A percentile compares a stretch with the other conserved stretches of the same genome.
These are phyloP conservation scores for Trididemnum miniatum DNA, from an alignment of 23 tunicate species.

Conservation along the genomic window DNA sequence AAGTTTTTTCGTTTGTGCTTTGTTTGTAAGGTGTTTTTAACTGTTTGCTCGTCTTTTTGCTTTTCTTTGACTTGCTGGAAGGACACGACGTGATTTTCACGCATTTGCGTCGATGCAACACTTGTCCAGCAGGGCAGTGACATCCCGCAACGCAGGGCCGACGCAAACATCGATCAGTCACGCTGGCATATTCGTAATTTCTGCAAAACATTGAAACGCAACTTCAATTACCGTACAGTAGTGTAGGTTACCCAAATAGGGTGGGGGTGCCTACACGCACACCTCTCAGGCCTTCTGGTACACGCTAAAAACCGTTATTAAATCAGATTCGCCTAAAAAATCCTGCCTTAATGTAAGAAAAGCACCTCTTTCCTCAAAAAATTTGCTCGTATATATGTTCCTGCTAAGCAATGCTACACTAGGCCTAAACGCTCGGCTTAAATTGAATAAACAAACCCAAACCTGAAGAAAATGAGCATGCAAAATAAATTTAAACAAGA, in stretches of 20 bases:
- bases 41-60: background rate
- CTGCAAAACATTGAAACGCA: conserved; percentile 24
- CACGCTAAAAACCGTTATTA: background rate
- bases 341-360: background rate
- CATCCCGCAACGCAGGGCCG: conserved; percentile 54
- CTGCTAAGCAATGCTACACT: too few relatives aligned
- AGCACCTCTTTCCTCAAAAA: background rate
- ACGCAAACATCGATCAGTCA: conserved; percentile 17
- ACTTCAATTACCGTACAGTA: too few relatives aligned
- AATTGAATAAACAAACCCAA: background rate
- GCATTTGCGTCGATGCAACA: conserved; percentile 25
- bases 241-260: too few relatives aligned
- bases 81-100: conserved; percentile 14
- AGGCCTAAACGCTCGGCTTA: background rate
- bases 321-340: background rate
- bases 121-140: conserved; percentile 51
- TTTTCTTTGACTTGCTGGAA: background rate
- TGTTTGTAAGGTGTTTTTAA: too few relatives aligned
- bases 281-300: too few relatives aligned
- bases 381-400: too few relatives aligned
- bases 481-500: background rate
- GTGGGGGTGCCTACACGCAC: too few relatives aligned
- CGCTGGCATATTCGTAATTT: conserved; percentile 28
- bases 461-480: too few relatives aligned
- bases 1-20: too few relatives aligned